A percentile compares a stretch with the other conserved stretches of the same genome.
Conservation (phyloP, 2,888 invertebrate species). For the Heteromurus nitidus region DNA sequence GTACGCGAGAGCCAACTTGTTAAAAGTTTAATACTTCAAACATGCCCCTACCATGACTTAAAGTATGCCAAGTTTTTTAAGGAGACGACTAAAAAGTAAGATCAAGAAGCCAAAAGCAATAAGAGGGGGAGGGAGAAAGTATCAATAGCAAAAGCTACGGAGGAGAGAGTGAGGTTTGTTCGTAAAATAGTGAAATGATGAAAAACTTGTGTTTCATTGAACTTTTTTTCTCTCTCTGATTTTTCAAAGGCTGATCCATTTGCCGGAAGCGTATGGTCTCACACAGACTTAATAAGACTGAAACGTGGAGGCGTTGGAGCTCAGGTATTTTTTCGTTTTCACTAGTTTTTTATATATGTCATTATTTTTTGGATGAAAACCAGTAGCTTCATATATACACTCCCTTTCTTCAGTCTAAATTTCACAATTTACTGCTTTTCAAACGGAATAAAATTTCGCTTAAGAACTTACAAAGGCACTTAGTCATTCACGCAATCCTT, state of each 20-base stretch:
- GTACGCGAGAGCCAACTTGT: slow-evolving; percentile 2
- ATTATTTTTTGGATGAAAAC: not conserved
- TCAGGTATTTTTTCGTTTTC: slow-evolving; percentile 74
- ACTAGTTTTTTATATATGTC: not conserved
- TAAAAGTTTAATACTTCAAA: slow-evolving; percentile 23
- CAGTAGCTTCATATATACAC: slow-evolving; percentile 1
- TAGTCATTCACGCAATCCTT: too few species aligned
- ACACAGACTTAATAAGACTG: slow-evolving; percentile 76
- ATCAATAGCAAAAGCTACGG: not conserved
- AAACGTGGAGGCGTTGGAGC: slow-evolving; percentile 75
- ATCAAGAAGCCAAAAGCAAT: slow-evolving; percentile 22
- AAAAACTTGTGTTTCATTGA: slow-evolving; percentile 13
- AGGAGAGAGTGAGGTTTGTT: not conserved
- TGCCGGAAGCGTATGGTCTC: slow-evolving; percentile 73
- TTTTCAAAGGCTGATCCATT: slow-evolving; percentile 71
- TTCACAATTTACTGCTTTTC: slow-evolving; percentile 5
- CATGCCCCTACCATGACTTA: not conserved
- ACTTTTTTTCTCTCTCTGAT: not conserved
- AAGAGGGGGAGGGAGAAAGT: slow-evolving; percentile 1
- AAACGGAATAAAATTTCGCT: slow-evolving; percentile 1
- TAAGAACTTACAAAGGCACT: too few species aligned
- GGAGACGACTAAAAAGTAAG: not conserved
- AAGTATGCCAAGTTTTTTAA: too few species aligned
- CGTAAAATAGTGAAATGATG: slow-evolving; percentile 6
- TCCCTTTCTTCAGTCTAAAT: not conserved